Base-by-base conservation (phyloP, 2,888 invertebrate genomes). In the Hydriomena furcata region DNA sequence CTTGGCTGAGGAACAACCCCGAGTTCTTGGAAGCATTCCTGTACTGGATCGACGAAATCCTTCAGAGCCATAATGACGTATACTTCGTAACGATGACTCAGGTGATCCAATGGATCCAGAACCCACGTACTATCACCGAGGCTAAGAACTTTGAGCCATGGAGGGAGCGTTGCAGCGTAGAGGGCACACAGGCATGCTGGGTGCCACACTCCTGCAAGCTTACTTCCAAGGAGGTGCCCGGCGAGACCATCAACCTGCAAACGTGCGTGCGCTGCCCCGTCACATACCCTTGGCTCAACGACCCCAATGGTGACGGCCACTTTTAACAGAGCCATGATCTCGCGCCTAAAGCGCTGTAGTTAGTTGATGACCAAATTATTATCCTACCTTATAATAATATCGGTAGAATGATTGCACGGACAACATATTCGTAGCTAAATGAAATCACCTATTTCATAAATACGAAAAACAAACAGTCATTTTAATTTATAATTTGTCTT, bases 81-180 rank as follows among this genome's bases (percentile, higher is more conserved):
- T 98, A 96, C 87, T 98, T 98, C 79, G 96, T 96, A 8, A 98
- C 97, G 52, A 97, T 97, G 97, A 97, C 97, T n/a, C 96, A 97
- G 82, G 97, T 97, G 5, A 97, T 98, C 66, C 97, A 97, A 77
- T 98, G 98, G 98, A 96, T 98, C 75, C 98, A 98, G 77, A 97
- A 97, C 79, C 97, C 97, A 34, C 92, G 95, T 53, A 97, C 97
- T 7, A 78, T 95, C 63, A 91, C 93, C 47, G 96, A 97, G 81
- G 94, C 95, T 40, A 96, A 97, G 92, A 96, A 94, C 91, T 98
- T 98, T 85, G 97, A 97, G 81, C 95, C 97, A 37, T 98, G 97
- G 97, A 95, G 95, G 93, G 97, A 97, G 86, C 97, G 96, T 93
- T 98, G 98, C 75, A 91, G 93, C 35, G 96, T 97, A n/a, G 96